These are phyloP conservation scores for Caenorhabditis panamensis DNA, from an alignment of 2,888 invertebrate genomes.

Conservation along the genomic window DNA sequence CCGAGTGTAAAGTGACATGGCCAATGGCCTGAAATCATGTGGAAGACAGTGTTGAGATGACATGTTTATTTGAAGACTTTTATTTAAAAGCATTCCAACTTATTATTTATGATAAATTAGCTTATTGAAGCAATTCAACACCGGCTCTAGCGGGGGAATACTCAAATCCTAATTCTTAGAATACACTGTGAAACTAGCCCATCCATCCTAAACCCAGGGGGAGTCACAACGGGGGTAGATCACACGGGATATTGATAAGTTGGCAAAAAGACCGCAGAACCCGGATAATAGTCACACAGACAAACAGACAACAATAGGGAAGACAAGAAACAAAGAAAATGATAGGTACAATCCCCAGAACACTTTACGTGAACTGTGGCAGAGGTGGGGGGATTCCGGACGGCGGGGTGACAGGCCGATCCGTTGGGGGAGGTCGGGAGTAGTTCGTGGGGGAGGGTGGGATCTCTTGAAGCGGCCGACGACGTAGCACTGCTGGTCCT, in stretches of 20 bases:
- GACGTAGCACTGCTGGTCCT: too few species aligned
- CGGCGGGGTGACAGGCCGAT: too few species aligned
- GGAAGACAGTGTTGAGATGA: neutral
- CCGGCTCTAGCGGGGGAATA: neutral
- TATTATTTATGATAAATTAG: neutral
- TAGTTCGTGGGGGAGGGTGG: too few species aligned
- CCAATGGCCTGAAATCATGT: slow-evolving; percentile 6
- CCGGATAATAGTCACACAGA: neutral
- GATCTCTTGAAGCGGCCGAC: too few species aligned
- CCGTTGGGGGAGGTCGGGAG: too few species aligned
- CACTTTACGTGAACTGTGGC: too few species aligned
- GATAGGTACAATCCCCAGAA: too few species aligned
- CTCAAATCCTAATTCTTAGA: neutral
- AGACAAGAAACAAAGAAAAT: too few species aligned
- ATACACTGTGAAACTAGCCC: slow-evolving; percentile 35
- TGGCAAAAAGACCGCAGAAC: neutral
- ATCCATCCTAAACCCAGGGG: slow-evolving; percentile 40
- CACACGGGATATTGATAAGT: slow-evolving; percentile 21
- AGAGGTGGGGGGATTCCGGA: too few species aligned
- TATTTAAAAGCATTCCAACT: neutral
- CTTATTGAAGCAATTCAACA: neutral
- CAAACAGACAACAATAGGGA: too few species aligned
- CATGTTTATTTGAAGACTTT: neutral
- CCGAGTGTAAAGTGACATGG: slow-evolving; percentile 10
- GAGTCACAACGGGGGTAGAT: neutral